Percentiles rank a stretch among this genome's conserved stretches.
Conservation (phyloP, 2,113 vertebrate species). For the Sphaerodactylus townsendi region DNA sequence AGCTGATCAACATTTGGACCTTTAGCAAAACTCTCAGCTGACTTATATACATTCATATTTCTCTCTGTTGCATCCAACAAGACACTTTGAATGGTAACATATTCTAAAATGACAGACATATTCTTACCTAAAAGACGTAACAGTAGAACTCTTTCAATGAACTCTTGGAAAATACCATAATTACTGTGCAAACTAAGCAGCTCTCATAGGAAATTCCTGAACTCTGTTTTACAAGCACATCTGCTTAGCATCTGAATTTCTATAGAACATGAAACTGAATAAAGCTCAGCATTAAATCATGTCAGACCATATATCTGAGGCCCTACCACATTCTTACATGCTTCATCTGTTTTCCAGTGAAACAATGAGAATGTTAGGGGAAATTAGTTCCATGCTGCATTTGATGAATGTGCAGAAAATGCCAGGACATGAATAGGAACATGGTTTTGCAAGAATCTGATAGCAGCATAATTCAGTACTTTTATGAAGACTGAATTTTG, state of each 20-base stretch:
- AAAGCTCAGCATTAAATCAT: slow-evolving; percentile 37
- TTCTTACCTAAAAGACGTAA: no score
- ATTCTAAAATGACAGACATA: slow-evolving; percentile 25
- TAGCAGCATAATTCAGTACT: background rate
- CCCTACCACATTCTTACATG: slow-evolving; percentile 31
- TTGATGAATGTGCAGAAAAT: slow-evolving; percentile 19
- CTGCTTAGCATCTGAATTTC: slow-evolving; percentile 58
- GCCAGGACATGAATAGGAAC: background rate
- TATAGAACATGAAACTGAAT: slow-evolving; percentile 47
- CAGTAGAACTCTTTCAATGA: slow-evolving; percentile 33
- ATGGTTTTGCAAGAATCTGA: background rate
- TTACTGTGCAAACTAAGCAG: slow-evolving; percentile 40
- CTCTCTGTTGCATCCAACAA: slow-evolving; percentile 31
- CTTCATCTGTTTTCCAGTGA: slow-evolving; percentile 10
- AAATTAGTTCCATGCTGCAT: background rate
- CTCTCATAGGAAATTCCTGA: slow-evolving; percentile 57
- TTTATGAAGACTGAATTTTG: background rate
- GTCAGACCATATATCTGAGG: background rate
- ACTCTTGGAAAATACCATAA: slow-evolving; percentile 14
- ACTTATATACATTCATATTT: slow-evolving; percentile 8
- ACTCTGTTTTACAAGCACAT: slow-evolving; percentile 28
- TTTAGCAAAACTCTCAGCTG: slow-evolving; percentile 10
- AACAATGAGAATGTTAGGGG: background rate
- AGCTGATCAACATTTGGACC: slow-evolving; percentile 4
- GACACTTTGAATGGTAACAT: slow-evolving; percentile 22